Conservation (phyloP, 2,797 vertebrate species). For the Chloroceryle inda region DNA sequence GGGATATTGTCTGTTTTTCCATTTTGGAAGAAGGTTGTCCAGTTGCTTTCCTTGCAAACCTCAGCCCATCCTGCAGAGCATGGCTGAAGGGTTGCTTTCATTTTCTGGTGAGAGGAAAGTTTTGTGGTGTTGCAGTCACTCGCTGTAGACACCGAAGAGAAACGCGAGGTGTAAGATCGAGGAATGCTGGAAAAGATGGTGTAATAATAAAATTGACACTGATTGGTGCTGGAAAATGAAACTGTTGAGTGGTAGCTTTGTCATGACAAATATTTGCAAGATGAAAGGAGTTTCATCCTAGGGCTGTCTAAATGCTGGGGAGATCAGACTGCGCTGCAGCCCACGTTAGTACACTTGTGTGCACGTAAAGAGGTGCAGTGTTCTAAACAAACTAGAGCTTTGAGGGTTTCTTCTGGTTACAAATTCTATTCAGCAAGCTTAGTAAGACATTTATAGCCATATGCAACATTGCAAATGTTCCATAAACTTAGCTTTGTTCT, state of each 20-base stretch:
- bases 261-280: background rate
- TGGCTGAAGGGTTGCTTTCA: background rate
- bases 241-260: background rate
- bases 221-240: background rate
- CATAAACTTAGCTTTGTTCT: background rate
- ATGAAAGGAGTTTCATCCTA: background rate
- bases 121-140: background rate
- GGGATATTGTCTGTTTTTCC: background rate
- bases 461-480: background rate
- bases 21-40: background rate
- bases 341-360: rapidly evolving
- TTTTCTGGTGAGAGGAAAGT: background rate
- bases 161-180: background rate
- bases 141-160: background rate
- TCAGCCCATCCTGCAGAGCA: background rate
- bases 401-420: background rate
- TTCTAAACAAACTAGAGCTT: background rate
- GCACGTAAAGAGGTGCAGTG: background rate
- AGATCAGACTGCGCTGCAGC: background rate
- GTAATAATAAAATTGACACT: background rate
- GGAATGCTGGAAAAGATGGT: background rate
- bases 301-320: background rate
- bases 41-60: background rate
- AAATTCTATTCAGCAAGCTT: background rate
- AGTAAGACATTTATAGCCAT: background rate